These are phyloP conservation scores for Amphimedon queenslandica DNA, from an alignment of 37 sponge, comb jelly and placozoan genomes.

Conservation along the genomic window DNA sequence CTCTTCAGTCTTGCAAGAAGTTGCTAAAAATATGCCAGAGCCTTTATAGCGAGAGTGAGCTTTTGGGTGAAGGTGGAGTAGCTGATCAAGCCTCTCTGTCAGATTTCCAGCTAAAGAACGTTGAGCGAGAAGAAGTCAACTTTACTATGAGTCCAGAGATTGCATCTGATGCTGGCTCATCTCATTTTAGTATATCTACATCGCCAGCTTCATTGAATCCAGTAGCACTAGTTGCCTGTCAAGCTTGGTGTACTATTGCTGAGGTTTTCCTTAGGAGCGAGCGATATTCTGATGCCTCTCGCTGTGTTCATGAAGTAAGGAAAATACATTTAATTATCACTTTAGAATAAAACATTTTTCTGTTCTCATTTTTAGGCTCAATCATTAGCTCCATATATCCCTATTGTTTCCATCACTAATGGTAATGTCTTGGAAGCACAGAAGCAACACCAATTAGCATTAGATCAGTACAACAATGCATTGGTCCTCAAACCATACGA, in stretches of 20 bases:
- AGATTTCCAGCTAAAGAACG: slow-evolving; percentile 23
- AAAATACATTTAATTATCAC: too few relatives aligned
- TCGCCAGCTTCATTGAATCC: slow-evolving; percentile 1
- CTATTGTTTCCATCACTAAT: slow-evolving; percentile 40
- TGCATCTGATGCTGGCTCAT: slow-evolving; percentile 61
- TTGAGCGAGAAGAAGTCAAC: neutral
- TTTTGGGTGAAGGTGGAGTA: slow-evolving; percentile 32
- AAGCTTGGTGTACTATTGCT: slow-evolving; percentile 63
- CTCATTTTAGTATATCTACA: slow-evolving; percentile 33
- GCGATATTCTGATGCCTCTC: slow-evolving; percentile 23
- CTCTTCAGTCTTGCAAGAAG: slow-evolving; percentile 51
- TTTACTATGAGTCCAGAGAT: slow-evolving; percentile 36
- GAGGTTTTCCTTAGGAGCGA: slow-evolving; percentile 41
- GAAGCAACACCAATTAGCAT: slow-evolving; percentile 11
- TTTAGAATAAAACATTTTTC: too few relatives aligned
- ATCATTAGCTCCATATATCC: slow-evolving; percentile 38
- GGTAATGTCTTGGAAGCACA: slow-evolving; percentile 38
- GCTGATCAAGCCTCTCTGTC: slow-evolving; percentile 36
- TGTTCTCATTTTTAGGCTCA: too few relatives aligned
- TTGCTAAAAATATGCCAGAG: slow-evolving; percentile 45
- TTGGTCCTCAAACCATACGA: slow-evolving; percentile 42
- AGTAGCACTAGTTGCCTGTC: slow-evolving; percentile 26
- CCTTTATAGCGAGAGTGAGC: slow-evolving; percentile 20
- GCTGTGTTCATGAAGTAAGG: slow-evolving; percentile 57
- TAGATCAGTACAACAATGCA: slow-evolving; percentile 33